Percentiles rank a stretch among this genome's conserved stretches.
phyloP scores from a whole-genome alignment of 2,797 vertebrate genomes.

The Sparidentex hasta region DNA sequence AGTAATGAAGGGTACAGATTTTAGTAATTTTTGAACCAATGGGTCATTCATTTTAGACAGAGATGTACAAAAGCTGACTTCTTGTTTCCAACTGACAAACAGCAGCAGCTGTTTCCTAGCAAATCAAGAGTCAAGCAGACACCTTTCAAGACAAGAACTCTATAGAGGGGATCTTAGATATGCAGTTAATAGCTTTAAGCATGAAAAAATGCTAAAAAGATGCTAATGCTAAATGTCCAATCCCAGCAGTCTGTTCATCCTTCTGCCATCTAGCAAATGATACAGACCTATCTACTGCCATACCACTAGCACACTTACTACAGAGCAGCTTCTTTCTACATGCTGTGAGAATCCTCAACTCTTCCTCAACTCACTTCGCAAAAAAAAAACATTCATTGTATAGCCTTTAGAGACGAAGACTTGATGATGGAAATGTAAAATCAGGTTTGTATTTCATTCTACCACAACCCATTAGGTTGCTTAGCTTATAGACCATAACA shows the following conservation, averaged over 20 bases:
- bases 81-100: neutral
- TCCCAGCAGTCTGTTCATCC: neutral
- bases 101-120: neutral
- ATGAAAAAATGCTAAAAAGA: neutral
- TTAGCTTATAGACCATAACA: neutral
- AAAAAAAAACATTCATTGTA: neutral
- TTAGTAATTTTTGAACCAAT: neutral
- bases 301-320: neutral
- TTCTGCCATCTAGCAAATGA: neutral
- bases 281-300: neutral
- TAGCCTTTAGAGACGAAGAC: neutral
- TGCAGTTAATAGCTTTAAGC: neutral
- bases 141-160: neutral
- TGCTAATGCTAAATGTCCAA: neutral
- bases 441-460: neutral
- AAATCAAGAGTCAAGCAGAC: neutral
- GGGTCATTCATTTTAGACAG: neutral
- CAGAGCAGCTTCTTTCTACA: neutral
- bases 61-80: neutral
- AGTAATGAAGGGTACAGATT: neutral
- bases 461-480: neutral
- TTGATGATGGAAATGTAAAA: neutral
- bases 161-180: neutral
- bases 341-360: neutral
- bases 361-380: neutral